Percentiles rank a stretch among this genome's conserved stretches.
Conservation (phyloP, 2,797 vertebrate genomes). For the Sylvilagus floridanus region DNA sequence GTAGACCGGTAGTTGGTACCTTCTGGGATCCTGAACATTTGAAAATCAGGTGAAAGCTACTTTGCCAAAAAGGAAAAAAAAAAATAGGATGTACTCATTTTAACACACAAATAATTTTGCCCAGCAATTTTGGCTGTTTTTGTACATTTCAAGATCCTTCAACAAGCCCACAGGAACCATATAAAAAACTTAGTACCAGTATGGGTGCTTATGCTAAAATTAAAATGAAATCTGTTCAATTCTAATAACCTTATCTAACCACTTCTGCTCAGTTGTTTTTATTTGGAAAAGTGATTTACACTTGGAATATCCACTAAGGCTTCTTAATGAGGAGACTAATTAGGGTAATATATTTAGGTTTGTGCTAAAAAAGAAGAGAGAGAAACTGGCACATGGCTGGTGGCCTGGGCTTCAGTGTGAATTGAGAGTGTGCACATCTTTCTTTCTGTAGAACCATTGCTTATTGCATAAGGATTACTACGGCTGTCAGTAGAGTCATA, state of each 20-base stretch:
- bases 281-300: constrained; percentile 50
- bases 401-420: not conserved
- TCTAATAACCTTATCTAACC: not conserved
- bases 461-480: not conserved
- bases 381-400: not conserved
- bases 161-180: not conserved
- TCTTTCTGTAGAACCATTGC: not conserved
- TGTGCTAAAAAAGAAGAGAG: not conserved
- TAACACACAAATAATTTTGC: not conserved
- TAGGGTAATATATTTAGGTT: constrained; percentile 21
- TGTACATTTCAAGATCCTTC: not conserved
- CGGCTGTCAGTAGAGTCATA: not conserved
- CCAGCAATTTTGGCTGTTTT: not conserved
- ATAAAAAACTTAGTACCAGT: not conserved
- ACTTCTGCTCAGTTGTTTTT: constrained; percentile 27
- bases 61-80: not conserved
- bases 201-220: not conserved
- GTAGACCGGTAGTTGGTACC: not conserved
- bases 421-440: not conserved
- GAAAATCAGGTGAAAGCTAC: constrained; percentile 9
- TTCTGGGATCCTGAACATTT: not conserved
- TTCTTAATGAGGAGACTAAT: constrained; percentile 35
- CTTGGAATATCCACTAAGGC: not conserved
- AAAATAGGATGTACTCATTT: not conserved
- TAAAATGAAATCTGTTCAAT: constrained; percentile 28